Percentiles rank a stretch among this genome's conserved stretches.
Conservation (phyloP, 2,113 vertebrate species). For the Channa maculata region DNA sequence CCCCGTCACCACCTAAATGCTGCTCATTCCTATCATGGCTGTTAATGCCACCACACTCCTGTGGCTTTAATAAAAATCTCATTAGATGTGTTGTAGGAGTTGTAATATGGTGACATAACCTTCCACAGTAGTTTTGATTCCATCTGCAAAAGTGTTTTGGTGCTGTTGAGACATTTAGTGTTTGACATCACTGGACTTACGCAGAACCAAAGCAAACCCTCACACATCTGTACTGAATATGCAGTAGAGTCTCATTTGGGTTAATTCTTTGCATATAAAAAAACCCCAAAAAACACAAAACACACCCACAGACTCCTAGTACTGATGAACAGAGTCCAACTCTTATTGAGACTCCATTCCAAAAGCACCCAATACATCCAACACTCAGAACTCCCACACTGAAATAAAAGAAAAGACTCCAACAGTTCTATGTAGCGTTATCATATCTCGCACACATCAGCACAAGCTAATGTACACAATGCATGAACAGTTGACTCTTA, state of each 20-base stretch:
- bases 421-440: conserved; percentile 5
- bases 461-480: not conserved
- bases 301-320: conserved; percentile 44
- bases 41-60: not conserved
- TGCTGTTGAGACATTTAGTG: not conserved
- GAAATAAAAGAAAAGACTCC: not conserved
- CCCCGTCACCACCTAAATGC: not conserved
- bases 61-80: not conserved
- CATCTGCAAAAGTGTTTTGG: conserved; percentile 12
- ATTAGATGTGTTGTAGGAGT: conserved; percentile 30
- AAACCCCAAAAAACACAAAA: conserved; percentile 51
- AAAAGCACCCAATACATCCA: conserved; percentile 32
- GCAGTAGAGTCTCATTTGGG: conserved; percentile 9
- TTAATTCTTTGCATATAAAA: conserved; percentile 35
- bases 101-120: conserved; percentile 13
- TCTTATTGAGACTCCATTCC: conserved; percentile 12
- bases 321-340: conserved; percentile 37
- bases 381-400: conserved; percentile 48
- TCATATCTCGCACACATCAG: not conserved
- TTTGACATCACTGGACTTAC: conserved; percentile 5
- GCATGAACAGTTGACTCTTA: too few species aligned
- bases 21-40: not conserved
- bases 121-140: conserved; percentile 22
- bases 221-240: conserved; percentile 3
- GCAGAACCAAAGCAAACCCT: not conserved